Percentiles rank a stretch among this genome's conserved stretches.
These are phyloP conservation scores for Sceloporus tristichus DNA, from an alignment of 2,113 vertebrate species.

Conservation along the genomic window DNA sequence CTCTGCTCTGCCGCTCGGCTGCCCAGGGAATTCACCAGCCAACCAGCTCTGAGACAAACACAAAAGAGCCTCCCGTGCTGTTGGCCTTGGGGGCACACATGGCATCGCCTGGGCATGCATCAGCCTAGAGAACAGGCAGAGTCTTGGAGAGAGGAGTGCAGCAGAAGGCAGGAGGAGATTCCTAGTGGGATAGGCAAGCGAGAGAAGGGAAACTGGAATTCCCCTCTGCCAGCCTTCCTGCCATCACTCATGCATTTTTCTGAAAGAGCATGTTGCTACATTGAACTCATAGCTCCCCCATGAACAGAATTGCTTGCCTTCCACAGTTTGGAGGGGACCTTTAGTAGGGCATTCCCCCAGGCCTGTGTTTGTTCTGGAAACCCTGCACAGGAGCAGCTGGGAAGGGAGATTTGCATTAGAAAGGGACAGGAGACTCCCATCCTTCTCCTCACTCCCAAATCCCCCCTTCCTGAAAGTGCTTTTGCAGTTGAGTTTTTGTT, in stretches of 20 bases:
- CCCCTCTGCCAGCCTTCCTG: background rate
- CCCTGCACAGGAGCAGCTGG: accelerated
- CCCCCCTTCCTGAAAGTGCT: background rate
- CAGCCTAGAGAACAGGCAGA: constrained; percentile 21
- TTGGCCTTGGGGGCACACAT: constrained; percentile 31
- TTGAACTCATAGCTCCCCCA: background rate
- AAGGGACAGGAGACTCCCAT: background rate
- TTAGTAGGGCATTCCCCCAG: background rate
- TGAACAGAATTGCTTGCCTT: background rate
- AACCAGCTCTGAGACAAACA: constrained; percentile 41
- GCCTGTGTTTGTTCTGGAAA: background rate
- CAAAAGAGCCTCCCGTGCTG: constrained; percentile 40
- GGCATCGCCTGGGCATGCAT: constrained; percentile 32
- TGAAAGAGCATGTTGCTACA: background rate
- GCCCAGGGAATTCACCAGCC: constrained; percentile 45
- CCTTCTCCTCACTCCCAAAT: background rate
- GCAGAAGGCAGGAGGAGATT: constrained; percentile 19
- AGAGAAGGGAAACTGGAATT: constrained; percentile 18
- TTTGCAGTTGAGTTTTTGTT: background rate
- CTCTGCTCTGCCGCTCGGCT: constrained; percentile 39
- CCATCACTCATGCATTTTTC: background rate
- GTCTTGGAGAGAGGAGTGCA: background rate
- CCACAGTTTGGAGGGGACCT: constrained; percentile 1
- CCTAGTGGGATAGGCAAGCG: constrained; percentile 8
- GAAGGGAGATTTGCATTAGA: background rate